phyloP scores from a whole-genome alignment of 2,113 vertebrate species.

The Balaenoptera acutorostrata region DNA sequence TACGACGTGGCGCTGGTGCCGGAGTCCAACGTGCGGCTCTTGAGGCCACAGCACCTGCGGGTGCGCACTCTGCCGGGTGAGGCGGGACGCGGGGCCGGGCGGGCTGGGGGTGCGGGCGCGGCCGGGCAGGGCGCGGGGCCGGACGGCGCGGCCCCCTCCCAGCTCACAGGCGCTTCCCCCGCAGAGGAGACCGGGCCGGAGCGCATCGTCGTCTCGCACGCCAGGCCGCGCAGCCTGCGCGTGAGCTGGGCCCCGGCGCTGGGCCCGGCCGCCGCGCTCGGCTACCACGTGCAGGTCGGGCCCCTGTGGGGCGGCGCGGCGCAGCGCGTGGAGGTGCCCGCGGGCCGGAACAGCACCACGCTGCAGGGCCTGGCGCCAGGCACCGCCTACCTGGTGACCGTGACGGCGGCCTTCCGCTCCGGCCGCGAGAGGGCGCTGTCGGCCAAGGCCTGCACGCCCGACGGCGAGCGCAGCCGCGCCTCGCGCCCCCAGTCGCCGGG shows the following conservation, averaged over 20 bases:
- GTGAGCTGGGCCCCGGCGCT: constrained; percentile 91
- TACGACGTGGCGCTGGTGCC: constrained; percentile 88
- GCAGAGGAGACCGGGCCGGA: constrained; percentile 83
- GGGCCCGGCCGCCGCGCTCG: constrained; percentile 75
- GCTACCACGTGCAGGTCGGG: constrained; percentile 88
- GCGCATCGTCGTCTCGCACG: constrained; percentile 86
- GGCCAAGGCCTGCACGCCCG: constrained; percentile 90
- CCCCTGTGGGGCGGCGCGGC: constrained; percentile 83
- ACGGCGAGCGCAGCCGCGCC: constrained; percentile 78
- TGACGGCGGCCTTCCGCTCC: constrained; percentile 84
- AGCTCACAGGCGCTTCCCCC: rapidly evolving
- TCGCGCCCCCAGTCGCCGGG: not conserved
- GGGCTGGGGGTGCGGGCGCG: rapidly evolving
- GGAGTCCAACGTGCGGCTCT: constrained; percentile 82
- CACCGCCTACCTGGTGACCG: constrained; percentile 92
- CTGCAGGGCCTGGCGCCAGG: constrained; percentile 88
- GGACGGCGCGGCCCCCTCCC: rapidly evolving
- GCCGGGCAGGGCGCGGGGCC: no score
- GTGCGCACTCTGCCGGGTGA: constrained; percentile 90
- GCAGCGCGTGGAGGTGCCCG: constrained; percentile 78
- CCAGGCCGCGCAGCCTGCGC: constrained; percentile 82
- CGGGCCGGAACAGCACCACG: constrained; percentile 83
- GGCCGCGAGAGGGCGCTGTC: constrained; percentile 91
- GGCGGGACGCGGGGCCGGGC: not conserved
- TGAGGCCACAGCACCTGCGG: constrained; percentile 81